Base-by-base conservation (phyloP, 2,888 invertebrate species). In the Drosophila pseudotalamancana region DNA sequence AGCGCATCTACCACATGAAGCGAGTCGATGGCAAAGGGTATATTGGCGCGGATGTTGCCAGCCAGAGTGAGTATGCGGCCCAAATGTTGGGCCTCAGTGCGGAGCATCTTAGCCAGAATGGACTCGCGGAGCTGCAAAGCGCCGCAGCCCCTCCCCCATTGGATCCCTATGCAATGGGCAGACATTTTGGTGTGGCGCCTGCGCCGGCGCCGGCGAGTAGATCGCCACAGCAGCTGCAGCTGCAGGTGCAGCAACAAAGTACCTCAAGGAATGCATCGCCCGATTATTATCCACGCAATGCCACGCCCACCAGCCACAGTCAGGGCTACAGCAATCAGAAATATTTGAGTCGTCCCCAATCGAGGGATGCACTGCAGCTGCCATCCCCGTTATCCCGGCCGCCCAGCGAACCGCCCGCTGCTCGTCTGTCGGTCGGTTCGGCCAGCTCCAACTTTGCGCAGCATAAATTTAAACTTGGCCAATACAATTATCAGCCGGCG, bases 1-100 rank as follows among this genome's bases (percentile, higher is more conserved):
- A 97, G 90, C 93, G 98, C 51, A 94, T 98, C 88, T 98, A 98
- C 90, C 98, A 98, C 95, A 93, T 98, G 92, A 98, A 98, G 91
- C 93, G 98, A 79, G 94, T 96, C 77, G 98, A 98, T 89, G 96
- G 97, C 88, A 97, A 97, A 66, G 95, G 96, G 0, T 98, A 96
- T 87, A 97, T 97, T 23, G 96, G 97, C 3, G 97, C 97, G 0
- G 97, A 97, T 91, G 96, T 97, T 94, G 94, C 95, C 49, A 94
- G 97, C 76, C 97, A 97, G 90, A 97, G 97, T 49, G 98, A 98
- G 92, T 98, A 97, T 92, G 97, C 97, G 48, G 96, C 97, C 19
- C 97, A 97, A 89, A 95, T 97, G 81, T 93, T 97, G 59, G 96
- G 96, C 0, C 92, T 96, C 48, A 94, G 94, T 72, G 94, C 94